A percentile compares a stretch with the other conserved stretches of the same genome.
phyloP scores from a whole-genome alignment of 1,140 invertebrate genomes.

The Apolygus lucorum region DNA sequence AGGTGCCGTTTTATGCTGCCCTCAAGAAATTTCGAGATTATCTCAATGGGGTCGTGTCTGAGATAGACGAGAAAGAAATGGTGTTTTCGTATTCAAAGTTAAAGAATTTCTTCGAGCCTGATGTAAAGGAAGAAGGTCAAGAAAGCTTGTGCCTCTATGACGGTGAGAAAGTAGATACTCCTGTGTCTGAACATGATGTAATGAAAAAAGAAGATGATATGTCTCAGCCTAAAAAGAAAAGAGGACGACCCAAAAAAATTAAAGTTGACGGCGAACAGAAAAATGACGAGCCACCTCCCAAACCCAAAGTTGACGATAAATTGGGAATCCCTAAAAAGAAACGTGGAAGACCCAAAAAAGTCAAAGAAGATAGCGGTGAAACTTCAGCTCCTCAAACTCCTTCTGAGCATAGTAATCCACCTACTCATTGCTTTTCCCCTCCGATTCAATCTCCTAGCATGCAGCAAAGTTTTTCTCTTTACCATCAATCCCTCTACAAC shows the following conservation, averaged over 20 bases:
- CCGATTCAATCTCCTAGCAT: slow-evolving; percentile 45
- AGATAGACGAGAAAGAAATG: slow-evolving; percentile 84
- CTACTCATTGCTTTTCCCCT: slow-evolving; percentile 48
- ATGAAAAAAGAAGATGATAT: slow-evolving; percentile 36
- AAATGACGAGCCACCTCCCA: slow-evolving; percentile 21
- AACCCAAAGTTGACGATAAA: slow-evolving; percentile 27
- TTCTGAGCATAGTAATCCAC: slow-evolving; percentile 34
- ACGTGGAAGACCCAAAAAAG: slow-evolving; percentile 75
- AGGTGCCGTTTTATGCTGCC: slow-evolving; percentile 92
- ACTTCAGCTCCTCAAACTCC: slow-evolving; percentile 4
- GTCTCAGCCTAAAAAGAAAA: slow-evolving; percentile 65
- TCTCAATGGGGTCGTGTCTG: slow-evolving; percentile 78
- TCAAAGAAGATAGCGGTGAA: slow-evolving; percentile 55
- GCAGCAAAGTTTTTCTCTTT: slow-evolving; percentile 41
- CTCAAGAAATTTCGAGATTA: slow-evolving; percentile 92
- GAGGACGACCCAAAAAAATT: slow-evolving; percentile 76
- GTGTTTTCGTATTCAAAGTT: slow-evolving; percentile 75
- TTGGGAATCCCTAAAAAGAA: slow-evolving; percentile 26
- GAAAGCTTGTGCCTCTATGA: slow-evolving; percentile 31
- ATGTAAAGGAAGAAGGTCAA: slow-evolving; percentile 39
- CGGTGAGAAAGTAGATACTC: slow-evolving; percentile 25
- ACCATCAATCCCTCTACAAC: slow-evolving; percentile 38
- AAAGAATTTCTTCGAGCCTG: slow-evolving; percentile 40
- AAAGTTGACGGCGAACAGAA: slow-evolving; percentile 43
- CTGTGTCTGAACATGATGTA: slow-evolving; percentile 42